Evolutionary conservation across 2,113 vertebrate species (phyloP), one percentile per base, ranked within the genome.

Genomic region (Chunga burmeisteri): DNA sequence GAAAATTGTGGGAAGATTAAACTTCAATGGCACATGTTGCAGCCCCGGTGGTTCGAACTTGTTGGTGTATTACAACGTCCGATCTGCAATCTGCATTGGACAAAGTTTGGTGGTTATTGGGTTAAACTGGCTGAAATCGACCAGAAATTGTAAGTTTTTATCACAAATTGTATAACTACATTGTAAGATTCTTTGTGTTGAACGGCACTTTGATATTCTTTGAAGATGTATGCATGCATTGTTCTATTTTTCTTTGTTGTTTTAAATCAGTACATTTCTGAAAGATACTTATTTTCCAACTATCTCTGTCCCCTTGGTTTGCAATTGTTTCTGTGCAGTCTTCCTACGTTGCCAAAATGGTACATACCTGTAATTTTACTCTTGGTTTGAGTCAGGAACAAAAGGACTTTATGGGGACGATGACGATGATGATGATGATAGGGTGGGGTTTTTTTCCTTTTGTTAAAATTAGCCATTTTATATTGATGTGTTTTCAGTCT

Each of bases 141-240:
- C 22, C 58, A 34, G 70, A 63, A 94, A 14, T 9, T 70, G 68
- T 50, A 49, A 58, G 30, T 16, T 46, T 22, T 25, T 26, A 10
- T 16, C 56, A 6, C 44, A 13, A 11, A 11, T 7, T 3, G 1
- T 5, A 1, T 3, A 20, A 30, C 25, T 7, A 1, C 1, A 2
- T 13, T 5, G 12, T 15, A 11, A 8, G 25, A 11, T 13, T 49
- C 9, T 36, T 20, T 25, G 27, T 32, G 56, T 11, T 11, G 21
- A n/a, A 50, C 13, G 7, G n/a, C 56, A 1, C n/a, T 29, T 66
- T 6, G 22, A 9, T 44, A 6, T 68, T 44, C 46, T 42, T 36
- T 34, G 86, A 46, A 25, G 5, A 8, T 26, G 26, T 27, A 29
- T 11, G 25, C 18, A 6, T 16, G 44, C 6, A 0, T 12, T 44